Percentiles rank a stretch among this genome's conserved stretches.
phyloP scores from a whole-genome alignment of 2,113 vertebrate genomes.

The Nothoprocta pentlandii region DNA sequence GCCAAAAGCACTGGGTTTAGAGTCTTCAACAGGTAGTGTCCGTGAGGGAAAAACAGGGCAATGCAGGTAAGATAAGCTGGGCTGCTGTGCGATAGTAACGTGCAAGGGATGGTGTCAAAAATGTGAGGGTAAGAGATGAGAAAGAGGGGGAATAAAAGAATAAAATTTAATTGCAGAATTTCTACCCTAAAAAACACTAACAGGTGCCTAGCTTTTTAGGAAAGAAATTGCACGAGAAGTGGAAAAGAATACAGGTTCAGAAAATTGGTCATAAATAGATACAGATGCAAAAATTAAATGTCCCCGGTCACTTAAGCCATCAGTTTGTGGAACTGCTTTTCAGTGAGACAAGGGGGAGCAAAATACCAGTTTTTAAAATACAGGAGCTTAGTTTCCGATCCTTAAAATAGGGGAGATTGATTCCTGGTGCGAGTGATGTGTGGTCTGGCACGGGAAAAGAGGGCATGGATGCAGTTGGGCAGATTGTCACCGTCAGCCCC shows the following conservation, averaged over 20 bases:
- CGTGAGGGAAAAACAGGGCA: not conserved
- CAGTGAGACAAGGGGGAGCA: not conserved
- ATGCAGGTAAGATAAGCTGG: not conserved
- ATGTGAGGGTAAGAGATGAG: not conserved
- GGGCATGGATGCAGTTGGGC: rapidly evolving
- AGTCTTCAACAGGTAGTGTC: not conserved
- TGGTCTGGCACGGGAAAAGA: not conserved
- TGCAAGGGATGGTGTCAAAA: not conserved
- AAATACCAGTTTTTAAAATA: not conserved
- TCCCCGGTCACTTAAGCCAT: not conserved
- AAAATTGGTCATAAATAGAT: not conserved
- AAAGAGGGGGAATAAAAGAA: not conserved
- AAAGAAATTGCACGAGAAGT: not conserved
- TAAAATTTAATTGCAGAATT: not conserved
- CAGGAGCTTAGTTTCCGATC: rapidly evolving
- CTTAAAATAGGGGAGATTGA: not conserved
- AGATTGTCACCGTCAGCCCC: rapidly evolving
- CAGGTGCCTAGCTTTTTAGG: not conserved
- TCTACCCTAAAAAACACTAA: not conserved
- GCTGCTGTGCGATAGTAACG: not conserved
- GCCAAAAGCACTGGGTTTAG: not conserved
- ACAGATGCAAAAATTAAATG: not conserved
- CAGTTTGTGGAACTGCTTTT: not conserved
- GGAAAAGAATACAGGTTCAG: not conserved
- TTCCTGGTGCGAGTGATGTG: not conserved